Conservation (phyloP, 1,140 invertebrate species). For the Lepidurus packardi region DNA sequence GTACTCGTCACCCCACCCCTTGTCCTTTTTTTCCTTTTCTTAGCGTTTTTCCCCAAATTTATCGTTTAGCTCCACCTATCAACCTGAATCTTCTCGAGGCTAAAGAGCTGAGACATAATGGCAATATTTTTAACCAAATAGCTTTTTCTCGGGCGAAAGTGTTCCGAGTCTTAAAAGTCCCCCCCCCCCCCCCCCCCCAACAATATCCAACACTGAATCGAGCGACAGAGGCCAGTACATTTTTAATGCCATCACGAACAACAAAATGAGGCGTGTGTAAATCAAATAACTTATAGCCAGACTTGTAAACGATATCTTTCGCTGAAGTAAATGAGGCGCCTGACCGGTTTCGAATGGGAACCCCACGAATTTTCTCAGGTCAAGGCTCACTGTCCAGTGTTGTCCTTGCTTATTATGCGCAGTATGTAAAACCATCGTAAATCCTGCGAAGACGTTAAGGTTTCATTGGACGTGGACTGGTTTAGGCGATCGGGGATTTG, state of each 20-base stretch:
- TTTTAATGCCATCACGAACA: neutral
- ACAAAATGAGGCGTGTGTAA: neutral
- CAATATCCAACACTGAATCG: neutral
- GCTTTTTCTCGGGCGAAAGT: neutral
- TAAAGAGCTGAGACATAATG: neutral
- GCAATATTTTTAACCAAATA: constrained; percentile 5
- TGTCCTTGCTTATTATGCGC: neutral
- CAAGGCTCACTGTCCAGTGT: neutral
- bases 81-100: neutral
- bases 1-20: neutral
- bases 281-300: neutral
- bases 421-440: neutral
- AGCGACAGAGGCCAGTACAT: neutral
- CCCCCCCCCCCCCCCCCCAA: neutral
- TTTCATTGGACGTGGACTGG: neutral
- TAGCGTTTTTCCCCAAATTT: constrained; percentile 11
- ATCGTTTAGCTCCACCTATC: constrained; percentile 21
- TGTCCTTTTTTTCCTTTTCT: neutral
- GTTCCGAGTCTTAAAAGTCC: neutral
- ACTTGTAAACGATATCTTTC: neutral
- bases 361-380: neutral
- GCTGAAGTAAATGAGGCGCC: neutral
- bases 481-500: neutral
- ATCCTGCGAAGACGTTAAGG: neutral
- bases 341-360: neutral